Evolutionary conservation across 2,888 invertebrate genomes (phyloP).

Genomic region (Pammene fasciana): DNA sequence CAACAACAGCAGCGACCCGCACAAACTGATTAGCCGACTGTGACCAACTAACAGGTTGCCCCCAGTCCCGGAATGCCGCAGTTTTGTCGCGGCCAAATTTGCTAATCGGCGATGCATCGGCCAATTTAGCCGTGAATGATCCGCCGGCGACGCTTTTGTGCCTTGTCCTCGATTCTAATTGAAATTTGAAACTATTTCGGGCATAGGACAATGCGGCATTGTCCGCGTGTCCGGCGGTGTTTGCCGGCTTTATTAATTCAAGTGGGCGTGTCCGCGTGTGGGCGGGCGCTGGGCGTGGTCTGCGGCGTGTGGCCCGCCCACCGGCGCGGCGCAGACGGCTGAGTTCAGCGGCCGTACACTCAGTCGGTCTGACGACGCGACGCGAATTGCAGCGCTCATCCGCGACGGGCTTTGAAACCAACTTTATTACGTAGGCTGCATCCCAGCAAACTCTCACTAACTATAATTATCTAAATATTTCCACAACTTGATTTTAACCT

Average conservation of each 20-base stretch:
- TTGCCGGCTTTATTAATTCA: slow-evolving; percentile 83
- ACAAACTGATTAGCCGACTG: neutral
- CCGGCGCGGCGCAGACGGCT: slow-evolving; percentile 55
- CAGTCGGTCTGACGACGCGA: slow-evolving; percentile 77
- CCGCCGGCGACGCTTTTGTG: slow-evolving; percentile 75
- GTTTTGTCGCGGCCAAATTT: slow-evolving; percentile 49
- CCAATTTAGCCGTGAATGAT: slow-evolving; percentile 76
- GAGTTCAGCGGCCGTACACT: slow-evolving; percentile 51
- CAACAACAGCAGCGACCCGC: slow-evolving; percentile 2
- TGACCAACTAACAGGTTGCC: slow-evolving; percentile 30
- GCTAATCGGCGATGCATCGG: slow-evolving; percentile 64
- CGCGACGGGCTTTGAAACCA: slow-evolving; percentile 54
- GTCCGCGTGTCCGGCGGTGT: slow-evolving; percentile 82
- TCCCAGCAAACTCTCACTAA: slow-evolving; percentile 47
- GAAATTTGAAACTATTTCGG: slow-evolving; percentile 84
- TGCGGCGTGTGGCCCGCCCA: slow-evolving; percentile 54
- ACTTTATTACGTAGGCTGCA: slow-evolving; percentile 59
- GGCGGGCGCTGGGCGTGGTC: slow-evolving; percentile 67
- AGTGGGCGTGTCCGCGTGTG: slow-evolving; percentile 70
- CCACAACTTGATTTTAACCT: slow-evolving; percentile 39
- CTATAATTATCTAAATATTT: slow-evolving; percentile 40
- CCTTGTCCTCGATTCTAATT: slow-evolving; percentile 78
- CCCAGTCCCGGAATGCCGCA: slow-evolving; percentile 39
- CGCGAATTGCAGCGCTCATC: slow-evolving; percentile 63
- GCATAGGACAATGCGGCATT: slow-evolving; percentile 80